Conservation (phyloP, 2,113 vertebrate species). For the Pantherophis guttatus region DNA sequence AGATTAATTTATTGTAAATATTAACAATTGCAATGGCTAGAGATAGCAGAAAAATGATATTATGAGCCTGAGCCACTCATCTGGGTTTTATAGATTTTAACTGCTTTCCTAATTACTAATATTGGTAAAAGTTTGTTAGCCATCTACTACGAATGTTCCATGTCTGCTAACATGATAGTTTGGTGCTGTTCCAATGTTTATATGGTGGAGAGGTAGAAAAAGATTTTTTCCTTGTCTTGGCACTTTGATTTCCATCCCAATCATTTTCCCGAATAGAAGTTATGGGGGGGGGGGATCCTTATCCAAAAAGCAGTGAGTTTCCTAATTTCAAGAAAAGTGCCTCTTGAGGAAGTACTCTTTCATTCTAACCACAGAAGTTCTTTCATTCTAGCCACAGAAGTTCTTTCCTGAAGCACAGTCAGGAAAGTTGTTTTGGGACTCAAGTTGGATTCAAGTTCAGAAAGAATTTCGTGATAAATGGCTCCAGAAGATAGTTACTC, state of each 20-base stretch:
- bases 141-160: slow-evolving; percentile 20
- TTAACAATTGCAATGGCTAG: background rate
- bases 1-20: slow-evolving; percentile 1
- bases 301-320: background rate
- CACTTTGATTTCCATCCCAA: slow-evolving; percentile 15
- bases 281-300: background rate
- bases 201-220: background rate
- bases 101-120: slow-evolving; percentile 56
- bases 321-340: background rate
- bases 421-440: background rate
- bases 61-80: slow-evolving; percentile 48
- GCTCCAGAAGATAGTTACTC: background rate
- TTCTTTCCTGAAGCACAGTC: background rate
- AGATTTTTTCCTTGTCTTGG: slow-evolving; percentile 43
- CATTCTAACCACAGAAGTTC: background rate
- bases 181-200: background rate
- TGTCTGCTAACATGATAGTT: slow-evolving; percentile 20
- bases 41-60: slow-evolving; percentile 17
- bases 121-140: slow-evolving; percentile 30
- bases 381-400: background rate
- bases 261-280: slow-evolving; percentile 35
- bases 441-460: background rate
- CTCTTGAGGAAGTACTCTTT: background rate
- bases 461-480: background rate
- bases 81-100: slow-evolving; percentile 55